phyloP scores from a whole-genome alignment of 2,797 vertebrate genomes.

The Myotis myotis region DNA sequence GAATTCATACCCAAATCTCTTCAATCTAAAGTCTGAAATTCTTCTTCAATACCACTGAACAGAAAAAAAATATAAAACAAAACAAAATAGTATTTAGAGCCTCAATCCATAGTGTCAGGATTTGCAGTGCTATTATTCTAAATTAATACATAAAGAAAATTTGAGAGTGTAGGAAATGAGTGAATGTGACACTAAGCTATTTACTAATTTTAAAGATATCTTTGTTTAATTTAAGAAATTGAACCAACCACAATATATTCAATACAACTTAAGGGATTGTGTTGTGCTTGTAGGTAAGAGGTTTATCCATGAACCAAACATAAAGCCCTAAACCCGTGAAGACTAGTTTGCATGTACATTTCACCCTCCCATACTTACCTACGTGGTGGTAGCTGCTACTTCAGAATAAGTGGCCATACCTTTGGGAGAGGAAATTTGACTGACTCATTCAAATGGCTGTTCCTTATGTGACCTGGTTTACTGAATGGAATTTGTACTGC shows the following conservation, averaged over 20 bases:
- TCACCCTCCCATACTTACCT: not conserved
- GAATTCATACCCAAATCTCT: not conserved
- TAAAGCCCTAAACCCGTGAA: slow-evolving; percentile 46
- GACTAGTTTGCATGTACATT: not conserved
- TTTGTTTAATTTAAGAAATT: slow-evolving; percentile 2
- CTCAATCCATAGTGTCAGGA: not conserved
- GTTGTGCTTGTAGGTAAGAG: slow-evolving; percentile 30
- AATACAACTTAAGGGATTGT: slow-evolving; percentile 31
- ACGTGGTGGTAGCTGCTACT: not conserved
- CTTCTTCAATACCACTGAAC: not conserved
- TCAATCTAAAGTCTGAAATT: not conserved
- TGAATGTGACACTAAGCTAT: not conserved
- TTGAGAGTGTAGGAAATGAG: not conserved
- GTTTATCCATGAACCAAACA: slow-evolving; percentile 11
- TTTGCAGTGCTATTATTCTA: not conserved
- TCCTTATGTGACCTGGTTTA: slow-evolving; percentile 24
- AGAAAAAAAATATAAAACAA: not conserved
- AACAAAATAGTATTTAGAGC: not conserved
- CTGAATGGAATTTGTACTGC: slow-evolving; percentile 41
- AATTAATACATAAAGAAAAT: not conserved
- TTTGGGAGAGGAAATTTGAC: not conserved
- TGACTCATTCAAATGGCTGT: not conserved
- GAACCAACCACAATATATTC: not conserved
- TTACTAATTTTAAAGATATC: not conserved
- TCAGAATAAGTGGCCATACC: not conserved